Evolutionary conservation across 2,113 vertebrate genomes (phyloP).

Genomic region (Empidonax traillii): DNA sequence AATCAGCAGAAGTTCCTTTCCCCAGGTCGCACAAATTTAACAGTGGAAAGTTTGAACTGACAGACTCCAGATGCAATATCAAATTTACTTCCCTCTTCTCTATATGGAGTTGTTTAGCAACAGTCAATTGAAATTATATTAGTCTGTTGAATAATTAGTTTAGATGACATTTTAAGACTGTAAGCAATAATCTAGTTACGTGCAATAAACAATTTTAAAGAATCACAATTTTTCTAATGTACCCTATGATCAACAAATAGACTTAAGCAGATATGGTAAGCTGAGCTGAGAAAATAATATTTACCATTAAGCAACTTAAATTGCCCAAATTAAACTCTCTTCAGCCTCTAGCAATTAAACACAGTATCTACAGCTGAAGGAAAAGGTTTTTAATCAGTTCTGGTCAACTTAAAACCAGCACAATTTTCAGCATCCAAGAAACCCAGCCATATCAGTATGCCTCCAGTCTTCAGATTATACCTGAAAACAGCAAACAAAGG

Average conservation of each 20-base stretch:
- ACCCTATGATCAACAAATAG: not conserved
- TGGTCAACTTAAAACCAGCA: not conserved
- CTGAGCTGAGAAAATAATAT: slow-evolving; percentile 6
- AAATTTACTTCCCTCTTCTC: not conserved
- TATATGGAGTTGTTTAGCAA: not conserved
- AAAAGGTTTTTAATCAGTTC: not conserved
- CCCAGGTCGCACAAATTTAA: not conserved
- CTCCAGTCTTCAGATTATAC: not conserved
- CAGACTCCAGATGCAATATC: not conserved
- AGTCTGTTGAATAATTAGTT: not conserved
- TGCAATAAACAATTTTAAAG: not conserved
- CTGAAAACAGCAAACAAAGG: not conserved
- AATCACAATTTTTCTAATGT: not conserved
- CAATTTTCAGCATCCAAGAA: not conserved
- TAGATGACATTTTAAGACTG: not conserved
- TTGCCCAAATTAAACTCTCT: not conserved
- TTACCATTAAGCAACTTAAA: not conserved
- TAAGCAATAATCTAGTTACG: not conserved
- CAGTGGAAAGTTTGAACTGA: not conserved
- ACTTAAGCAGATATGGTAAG: not conserved
- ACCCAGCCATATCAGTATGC: not conserved
- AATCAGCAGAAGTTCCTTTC: not conserved
- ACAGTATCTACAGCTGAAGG: not conserved
- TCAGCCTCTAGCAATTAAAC: not conserved
- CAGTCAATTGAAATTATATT: not conserved